Evolutionary conservation across 2,888 invertebrate genomes (phyloP), one percentile per base, ranked within the genome.

Genomic region (Prenolepis imparis): DNA sequence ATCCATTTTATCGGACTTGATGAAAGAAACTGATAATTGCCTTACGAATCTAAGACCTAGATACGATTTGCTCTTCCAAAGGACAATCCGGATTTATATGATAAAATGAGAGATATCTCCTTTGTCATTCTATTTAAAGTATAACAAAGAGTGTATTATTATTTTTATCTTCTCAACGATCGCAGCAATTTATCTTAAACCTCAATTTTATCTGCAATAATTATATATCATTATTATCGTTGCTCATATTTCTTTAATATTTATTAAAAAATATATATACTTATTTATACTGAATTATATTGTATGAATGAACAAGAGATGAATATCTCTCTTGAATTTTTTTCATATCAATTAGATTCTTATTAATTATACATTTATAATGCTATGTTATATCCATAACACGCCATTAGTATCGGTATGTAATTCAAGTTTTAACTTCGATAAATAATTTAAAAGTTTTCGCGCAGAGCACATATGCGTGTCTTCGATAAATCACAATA

Each of bases 1-100:
- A 44, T 28, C 28, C 3, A 28, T 63, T 44, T 74, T 63, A 63
- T 36, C 36, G 36, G 36, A 36, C 44, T 63, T 32, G 44, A 74
- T 74, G 21, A 74, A 74, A 74, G 74, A 15, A 44, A 28, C 28
- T 74, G 63, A 63, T 74, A 74, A 74, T 74, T 74, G 74, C 44
- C 44, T 63, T 21, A 28, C 41, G 63, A 21, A 73, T 73, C 28
- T 41, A 28, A 63, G 63, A 74, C 44, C 12, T n/a, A 73, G 73
- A 44, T 44, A 32, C 63, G 21, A 74, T 74, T 63, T 44, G n/a
- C 32, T 74, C 32, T 48, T 28, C 4, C 15, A 15, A 32, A 61
- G 32, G 74, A 74, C 63, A 74, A 63, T 74, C 63, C 63, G 32
- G 24, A 61, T 73, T 61, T 61, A 8, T 61, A 28, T n/a, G 63